Evolutionary conservation across 1,140 invertebrate genomes (phyloP).

Genomic region (Physella acuta): DNA sequence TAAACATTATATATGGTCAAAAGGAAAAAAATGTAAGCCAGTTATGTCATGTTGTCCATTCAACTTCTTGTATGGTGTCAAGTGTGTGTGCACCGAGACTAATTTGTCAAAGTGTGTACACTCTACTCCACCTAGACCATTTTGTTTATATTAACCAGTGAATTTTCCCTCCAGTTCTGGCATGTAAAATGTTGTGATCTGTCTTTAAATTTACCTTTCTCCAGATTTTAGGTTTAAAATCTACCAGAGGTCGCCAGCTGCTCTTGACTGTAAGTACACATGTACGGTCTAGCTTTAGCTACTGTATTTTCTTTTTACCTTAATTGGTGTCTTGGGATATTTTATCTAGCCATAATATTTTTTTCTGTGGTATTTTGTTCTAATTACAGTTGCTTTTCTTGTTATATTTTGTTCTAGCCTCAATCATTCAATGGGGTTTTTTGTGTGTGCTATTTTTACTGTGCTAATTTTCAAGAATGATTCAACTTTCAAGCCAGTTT

Average conservation of each 20-base stretch:
- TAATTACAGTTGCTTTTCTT: not conserved
- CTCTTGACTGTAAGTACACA: conserved; percentile 2
- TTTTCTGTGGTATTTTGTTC: too few relatives aligned
- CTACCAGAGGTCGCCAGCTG: not conserved
- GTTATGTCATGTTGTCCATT: not conserved
- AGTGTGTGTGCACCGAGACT: not conserved
- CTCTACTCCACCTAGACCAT: too few relatives aligned
- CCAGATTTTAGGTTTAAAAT: conserved; percentile 15
- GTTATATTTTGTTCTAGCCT: not conserved
- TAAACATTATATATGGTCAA: not conserved
- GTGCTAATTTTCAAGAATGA: too few relatives aligned
- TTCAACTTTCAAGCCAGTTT: too few relatives aligned
- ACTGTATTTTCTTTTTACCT: not conserved
- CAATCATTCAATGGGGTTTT: not conserved
- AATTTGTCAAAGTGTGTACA: too few relatives aligned
- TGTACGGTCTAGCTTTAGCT: not conserved
- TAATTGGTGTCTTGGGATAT: too few relatives aligned
- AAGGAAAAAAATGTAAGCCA: not conserved
- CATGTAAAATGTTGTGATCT: not conserved
- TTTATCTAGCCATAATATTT: not conserved
- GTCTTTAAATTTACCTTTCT: not conserved
- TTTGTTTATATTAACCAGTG: not conserved
- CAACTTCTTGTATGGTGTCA: not conserved
- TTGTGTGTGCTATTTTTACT: too few relatives aligned
- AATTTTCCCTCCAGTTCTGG: not conserved